Percentiles rank a stretch among this genome's conserved stretches.
phyloP scores from a whole-genome alignment of 2,113 vertebrate genomes.

The Haliaeetus leucogaster region DNA sequence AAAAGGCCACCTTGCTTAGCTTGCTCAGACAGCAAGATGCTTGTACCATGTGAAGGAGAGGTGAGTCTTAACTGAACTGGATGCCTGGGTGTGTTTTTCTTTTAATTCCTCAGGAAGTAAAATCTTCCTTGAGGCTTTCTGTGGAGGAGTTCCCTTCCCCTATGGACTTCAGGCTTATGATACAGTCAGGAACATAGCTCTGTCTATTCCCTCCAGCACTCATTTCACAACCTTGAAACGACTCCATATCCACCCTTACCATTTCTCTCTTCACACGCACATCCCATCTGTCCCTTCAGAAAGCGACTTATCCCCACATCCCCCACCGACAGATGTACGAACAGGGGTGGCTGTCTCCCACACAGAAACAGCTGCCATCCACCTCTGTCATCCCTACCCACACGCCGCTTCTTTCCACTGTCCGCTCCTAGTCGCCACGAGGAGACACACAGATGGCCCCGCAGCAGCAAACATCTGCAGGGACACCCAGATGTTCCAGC shows the following conservation, averaged over 20 bases:
- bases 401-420: background rate
- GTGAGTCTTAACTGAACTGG: background rate
- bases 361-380: slow-evolving; percentile 9
- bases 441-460: background rate
- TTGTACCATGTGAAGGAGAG: background rate
- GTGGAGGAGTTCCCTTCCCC: background rate
- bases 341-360: background rate
- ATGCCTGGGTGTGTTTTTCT: background rate
- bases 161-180: background rate
- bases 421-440: background rate
- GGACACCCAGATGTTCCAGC: background rate
- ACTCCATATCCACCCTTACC: background rate
- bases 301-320: background rate
- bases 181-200: background rate
- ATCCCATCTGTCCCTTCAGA: background rate
- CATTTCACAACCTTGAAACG: background rate
- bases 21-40: background rate
- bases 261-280: background rate
- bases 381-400: background rate
- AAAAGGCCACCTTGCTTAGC: background rate
- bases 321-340: background rate
- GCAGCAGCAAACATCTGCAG: background rate
- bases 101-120: background rate
- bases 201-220: background rate
- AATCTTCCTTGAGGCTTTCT: background rate